A percentile compares a stretch with the other conserved stretches of the same genome.
Conservation (phyloP, 2,113 vertebrate genomes). For the Phasianus colchicus region DNA sequence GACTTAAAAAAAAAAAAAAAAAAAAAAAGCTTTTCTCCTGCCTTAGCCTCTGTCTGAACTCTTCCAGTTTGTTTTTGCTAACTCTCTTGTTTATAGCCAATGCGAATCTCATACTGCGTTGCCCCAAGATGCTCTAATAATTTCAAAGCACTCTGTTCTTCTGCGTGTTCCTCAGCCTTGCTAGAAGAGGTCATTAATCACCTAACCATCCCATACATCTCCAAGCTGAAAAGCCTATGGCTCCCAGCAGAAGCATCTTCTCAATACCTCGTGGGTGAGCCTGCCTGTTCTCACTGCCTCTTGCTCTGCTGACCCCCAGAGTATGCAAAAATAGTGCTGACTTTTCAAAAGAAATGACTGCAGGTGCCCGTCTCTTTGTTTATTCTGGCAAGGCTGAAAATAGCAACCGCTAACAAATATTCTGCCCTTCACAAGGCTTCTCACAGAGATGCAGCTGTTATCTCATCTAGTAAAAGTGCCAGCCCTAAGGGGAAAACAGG, state of each 20-base stretch:
- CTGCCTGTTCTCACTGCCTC: not conserved
- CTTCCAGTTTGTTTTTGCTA: constrained; percentile 4
- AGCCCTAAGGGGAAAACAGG: constrained; percentile 51
- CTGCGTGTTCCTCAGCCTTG: constrained; percentile 3
- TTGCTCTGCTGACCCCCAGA: not conserved
- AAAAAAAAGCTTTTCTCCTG: not conserved
- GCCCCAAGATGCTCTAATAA: constrained; percentile 3
- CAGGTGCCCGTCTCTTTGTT: constrained; percentile 63
- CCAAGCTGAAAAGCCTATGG: not conserved
- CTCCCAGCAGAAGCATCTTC: not conserved
- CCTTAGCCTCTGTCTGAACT: constrained; percentile 21
- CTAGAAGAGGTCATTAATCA: constrained; percentile 22
- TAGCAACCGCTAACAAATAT: constrained; percentile 65
- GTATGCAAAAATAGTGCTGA: constrained; percentile 43
- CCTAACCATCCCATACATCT: not conserved
- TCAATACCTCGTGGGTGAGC: not conserved
- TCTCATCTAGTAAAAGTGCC: constrained; percentile 58
- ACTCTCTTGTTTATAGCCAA: constrained; percentile 24
- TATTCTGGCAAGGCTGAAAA: constrained; percentile 69
- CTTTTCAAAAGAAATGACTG: constrained; percentile 49
- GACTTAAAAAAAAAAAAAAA: not conserved
- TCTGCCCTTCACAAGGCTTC: constrained; percentile 64
- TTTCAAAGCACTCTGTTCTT: constrained; percentile 54
- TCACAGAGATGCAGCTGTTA: constrained; percentile 64
- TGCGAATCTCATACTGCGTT: not conserved